These are phyloP conservation scores for Ips typographus DNA, from an alignment of 1,140 invertebrate genomes.

Conservation along the genomic window DNA sequence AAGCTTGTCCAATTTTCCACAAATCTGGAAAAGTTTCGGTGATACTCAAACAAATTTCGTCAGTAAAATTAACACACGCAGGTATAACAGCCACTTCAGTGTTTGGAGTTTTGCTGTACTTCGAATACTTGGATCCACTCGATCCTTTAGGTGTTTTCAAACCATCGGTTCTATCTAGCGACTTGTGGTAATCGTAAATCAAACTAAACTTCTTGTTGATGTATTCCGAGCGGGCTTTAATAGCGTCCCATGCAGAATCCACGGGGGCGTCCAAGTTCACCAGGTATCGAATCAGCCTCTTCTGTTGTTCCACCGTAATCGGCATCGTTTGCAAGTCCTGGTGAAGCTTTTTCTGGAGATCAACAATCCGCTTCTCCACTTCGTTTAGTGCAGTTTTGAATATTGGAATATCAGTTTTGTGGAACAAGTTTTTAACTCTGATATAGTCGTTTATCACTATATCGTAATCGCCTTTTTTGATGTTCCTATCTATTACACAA, in stretches of 20 bases:
- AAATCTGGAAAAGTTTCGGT: conserved; percentile 76
- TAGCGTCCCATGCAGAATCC: conserved; percentile 93
- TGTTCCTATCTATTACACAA: conserved; percentile 90
- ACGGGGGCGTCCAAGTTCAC: conserved; percentile 71
- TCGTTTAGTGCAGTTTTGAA: conserved; percentile 86
- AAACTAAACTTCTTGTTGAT: conserved; percentile 66
- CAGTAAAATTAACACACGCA: conserved; percentile 67
- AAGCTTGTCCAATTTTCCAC: conserved; percentile 87
- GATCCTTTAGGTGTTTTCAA: conserved; percentile 31
- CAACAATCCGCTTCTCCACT: conserved; percentile 85
- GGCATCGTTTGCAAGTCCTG: conserved; percentile 86
- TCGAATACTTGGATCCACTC: conserved; percentile 45
- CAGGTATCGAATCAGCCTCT: conserved; percentile 77
- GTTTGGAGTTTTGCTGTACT: conserved; percentile 44
- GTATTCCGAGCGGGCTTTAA: conserved; percentile 77
- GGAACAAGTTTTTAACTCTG: conserved; percentile 93
- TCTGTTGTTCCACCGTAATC: conserved; percentile 89
- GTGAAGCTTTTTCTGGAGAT: conserved; percentile 77
- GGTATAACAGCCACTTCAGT: conserved; percentile 51
- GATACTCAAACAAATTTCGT: conserved; percentile 71
- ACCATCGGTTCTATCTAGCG: conserved; percentile 50
- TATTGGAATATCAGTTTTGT: conserved; percentile 87
- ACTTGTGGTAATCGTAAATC: conserved; percentile 61
- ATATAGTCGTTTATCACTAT: conserved; percentile 98
- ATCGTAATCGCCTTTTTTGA: conserved; percentile 93